phyloP scores from a whole-genome alignment of 2,888 invertebrate genomes.

The Willowsia nigromaculata region DNA sequence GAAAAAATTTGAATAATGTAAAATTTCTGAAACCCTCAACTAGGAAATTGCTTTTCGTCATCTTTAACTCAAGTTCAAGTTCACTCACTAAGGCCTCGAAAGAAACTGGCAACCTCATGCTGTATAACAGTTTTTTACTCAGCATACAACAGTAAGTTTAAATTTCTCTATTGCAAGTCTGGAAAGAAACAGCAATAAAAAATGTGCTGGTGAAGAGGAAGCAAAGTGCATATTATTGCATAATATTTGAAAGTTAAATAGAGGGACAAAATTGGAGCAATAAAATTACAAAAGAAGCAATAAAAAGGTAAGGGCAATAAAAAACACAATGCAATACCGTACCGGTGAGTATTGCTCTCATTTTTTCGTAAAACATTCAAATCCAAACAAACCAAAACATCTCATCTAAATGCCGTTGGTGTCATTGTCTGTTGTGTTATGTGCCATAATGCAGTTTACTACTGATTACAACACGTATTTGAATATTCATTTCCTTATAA shows the following conservation, averaged over 20 bases:
- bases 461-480: background rate
- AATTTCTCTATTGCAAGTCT: too few relatives aligned
- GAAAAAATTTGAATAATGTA: too few relatives aligned
- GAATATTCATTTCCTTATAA: slow-evolving; percentile 51
- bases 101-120: slow-evolving; percentile 1
- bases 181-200: slow-evolving; percentile 53
- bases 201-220: background rate
- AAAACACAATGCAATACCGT: slow-evolving; percentile 68
- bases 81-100: slow-evolving; percentile 42
- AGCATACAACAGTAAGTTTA: background rate
- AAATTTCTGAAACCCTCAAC: background rate
- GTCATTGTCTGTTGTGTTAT: background rate
- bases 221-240: background rate
- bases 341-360: slow-evolving; percentile 53
- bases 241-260: slow-evolving; percentile 59
- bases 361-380: slow-evolving; percentile 55
- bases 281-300: slow-evolving; percentile 70
- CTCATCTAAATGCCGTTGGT: slow-evolving; percentile 37
- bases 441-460: background rate
- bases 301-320: slow-evolving; percentile 67
- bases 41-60: background rate
- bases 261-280: slow-evolving; percentile 67
- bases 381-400: slow-evolving; percentile 36
- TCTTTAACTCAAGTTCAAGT: slow-evolving; percentile 42
- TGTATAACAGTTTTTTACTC: slow-evolving; percentile 44